These are phyloP conservation scores for Drosophila erecta DNA, from an alignment of 1,140 invertebrate species.

Conservation along the genomic window DNA sequence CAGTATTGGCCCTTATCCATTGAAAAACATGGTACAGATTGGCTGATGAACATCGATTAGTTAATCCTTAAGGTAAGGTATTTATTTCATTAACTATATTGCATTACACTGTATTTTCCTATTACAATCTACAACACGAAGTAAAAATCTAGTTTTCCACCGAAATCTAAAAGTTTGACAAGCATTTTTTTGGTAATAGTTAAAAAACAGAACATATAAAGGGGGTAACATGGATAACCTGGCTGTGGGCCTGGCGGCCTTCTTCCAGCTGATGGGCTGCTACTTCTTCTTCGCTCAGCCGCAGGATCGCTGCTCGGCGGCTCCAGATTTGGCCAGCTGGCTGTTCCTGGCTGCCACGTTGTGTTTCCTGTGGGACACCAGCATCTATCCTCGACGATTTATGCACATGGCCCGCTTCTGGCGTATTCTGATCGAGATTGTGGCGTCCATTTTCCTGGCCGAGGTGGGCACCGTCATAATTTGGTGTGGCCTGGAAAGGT, in stretches of 20 bases:
- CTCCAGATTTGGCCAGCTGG: conserved; percentile 54
- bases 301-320: conserved; percentile 51
- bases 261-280: conserved; percentile 38
- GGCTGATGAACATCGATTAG: too few species aligned
- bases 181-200: neutral
- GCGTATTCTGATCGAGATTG: conserved; percentile 33
- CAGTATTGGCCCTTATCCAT: neutral
- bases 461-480: conserved; percentile 49
- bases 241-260: conserved; percentile 32
- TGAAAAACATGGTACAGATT: too few species aligned
- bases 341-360: conserved; percentile 47
- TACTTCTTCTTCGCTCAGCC: conserved; percentile 53
- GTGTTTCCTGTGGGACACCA: conserved; percentile 38
- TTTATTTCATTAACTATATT: too few species aligned
- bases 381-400: conserved; percentile 52
- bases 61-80: too few species aligned
- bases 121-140: too few species aligned
- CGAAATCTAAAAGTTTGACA: neutral
- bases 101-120: too few species aligned
- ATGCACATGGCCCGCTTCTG: conserved; percentile 39
- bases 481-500: conserved; percentile 56
- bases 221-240: conserved; percentile 23
- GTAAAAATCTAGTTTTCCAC: neutral
- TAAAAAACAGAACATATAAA: neutral
- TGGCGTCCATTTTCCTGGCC: conserved; percentile 36